phyloP scores from a whole-genome alignment of 2,888 invertebrate genomes.

The Aporophyla lueneburgensis region DNA sequence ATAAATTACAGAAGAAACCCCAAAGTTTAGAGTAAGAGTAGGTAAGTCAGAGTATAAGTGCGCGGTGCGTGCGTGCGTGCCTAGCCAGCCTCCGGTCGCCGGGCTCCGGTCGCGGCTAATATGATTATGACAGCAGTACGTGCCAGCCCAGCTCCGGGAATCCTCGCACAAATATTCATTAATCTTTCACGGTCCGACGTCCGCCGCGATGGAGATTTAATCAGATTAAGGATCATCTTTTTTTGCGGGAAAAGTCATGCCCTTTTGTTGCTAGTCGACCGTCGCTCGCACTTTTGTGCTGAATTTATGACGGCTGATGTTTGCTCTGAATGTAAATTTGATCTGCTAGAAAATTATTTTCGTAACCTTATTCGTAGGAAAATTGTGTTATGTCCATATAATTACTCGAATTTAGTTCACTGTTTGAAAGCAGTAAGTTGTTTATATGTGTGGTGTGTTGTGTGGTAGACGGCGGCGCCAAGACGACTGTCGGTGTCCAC shows the following conservation, averaged over 20 bases:
- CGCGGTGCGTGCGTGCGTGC: conserved; percentile 83
- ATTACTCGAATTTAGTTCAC: conserved; percentile 21
- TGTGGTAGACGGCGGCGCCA: conserved; percentile 79
- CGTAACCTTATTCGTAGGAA: conserved; percentile 54
- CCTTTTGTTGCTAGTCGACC: conserved; percentile 89
- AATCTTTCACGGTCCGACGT: conserved; percentile 91
- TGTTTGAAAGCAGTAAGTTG: conserved; percentile 55
- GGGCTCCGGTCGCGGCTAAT: conserved; percentile 88
- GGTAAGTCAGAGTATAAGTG: conserved; percentile 68
- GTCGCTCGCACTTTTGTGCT: conserved; percentile 89
- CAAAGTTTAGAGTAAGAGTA: conserved; percentile 55
- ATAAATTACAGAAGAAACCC: conserved; percentile 34
- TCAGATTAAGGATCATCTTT: conserved; percentile 91
- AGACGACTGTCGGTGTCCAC: conserved; percentile 76
- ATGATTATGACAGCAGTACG: conserved; percentile 91
- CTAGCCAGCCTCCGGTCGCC: conserved; percentile 84
- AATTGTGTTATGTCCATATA: conserved; percentile 19
- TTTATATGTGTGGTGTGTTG: conserved; percentile 61
- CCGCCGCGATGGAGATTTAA: conserved; percentile 91
- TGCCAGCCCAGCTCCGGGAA: conserved; percentile 89
- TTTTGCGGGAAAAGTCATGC: conserved; percentile 90
- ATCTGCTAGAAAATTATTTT: conserved; percentile 72
- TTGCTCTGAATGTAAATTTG: conserved; percentile 88
- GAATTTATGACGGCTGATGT: conserved; percentile 88
- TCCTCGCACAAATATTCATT: conserved; percentile 91